Base-by-base conservation (phyloP, 2,113 vertebrate genomes). In the Hystrix brachyura region DNA sequence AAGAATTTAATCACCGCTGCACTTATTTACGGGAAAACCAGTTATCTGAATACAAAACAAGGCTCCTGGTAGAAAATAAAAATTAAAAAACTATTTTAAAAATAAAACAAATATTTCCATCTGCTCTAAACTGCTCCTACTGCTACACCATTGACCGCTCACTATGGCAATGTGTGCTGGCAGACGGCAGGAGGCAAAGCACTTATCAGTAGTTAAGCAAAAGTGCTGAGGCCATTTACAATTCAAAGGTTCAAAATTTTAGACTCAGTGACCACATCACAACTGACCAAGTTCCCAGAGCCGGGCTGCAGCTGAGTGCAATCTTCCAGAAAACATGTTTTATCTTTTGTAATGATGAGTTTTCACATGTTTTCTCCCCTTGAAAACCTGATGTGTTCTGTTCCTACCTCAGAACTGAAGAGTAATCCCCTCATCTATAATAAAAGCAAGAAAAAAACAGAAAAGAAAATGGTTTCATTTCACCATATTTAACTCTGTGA, bases 201-300 rank as follows among this genome's bases (percentile, higher is more conserved):
- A 82, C 88, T 90, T 43, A 34, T 96, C 90, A 88, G 84, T 65
- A 96, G 96, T 96, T 89, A 94, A 74, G 57, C 91, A 55, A 93
- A 94, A 87, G 88, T 87, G 92, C 76, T 57, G 53, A 92, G 59
- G 87, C 72, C 29, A 65, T 65, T 86, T 90, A 95, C 15, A 90
- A 84, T 48, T 29, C 34, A 88, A 79, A 86, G 57, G 85, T 25
- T 55, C 25, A 89, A 64, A 88, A 46, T 79, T 90, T 76, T 34
- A 95, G 78, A 96, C 90, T 9, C 92, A 27, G 64, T 81, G 65
- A 96, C 65, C 43, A 27, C 21, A 21, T 81, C 32, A 92, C 89
- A 97, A 94, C 51, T 21, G 84, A 32, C 51, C 59, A 67, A 83
- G 48, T 60, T 93, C 74, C 17, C 82, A 65, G 87, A 87, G 48